Conservation (phyloP, 2,888 invertebrate species). For the Leucophora obtusa region DNA sequence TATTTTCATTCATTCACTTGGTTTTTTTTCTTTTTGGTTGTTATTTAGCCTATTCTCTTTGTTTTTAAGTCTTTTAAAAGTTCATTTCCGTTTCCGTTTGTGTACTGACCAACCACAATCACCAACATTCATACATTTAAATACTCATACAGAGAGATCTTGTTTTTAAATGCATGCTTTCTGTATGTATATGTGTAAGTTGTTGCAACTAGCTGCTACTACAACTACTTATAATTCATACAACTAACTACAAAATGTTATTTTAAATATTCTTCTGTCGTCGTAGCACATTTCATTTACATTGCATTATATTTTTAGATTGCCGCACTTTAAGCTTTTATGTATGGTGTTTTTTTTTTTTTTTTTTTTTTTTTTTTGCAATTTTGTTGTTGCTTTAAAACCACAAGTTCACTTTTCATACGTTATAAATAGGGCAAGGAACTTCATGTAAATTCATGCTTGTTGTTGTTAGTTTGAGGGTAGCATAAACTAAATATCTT, state of each 20-base stretch:
- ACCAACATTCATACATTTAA: slow-evolving; percentile 35
- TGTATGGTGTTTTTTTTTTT: neutral
- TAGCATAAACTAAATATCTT: too few relatives aligned
- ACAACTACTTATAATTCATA: neutral
- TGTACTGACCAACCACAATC: slow-evolving; percentile 57
- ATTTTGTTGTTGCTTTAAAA: slow-evolving; percentile 13
- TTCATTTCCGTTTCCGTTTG: slow-evolving; percentile 63
- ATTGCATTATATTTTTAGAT: slow-evolving; percentile 37
- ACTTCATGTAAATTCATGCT: neutral
- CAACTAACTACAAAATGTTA: slow-evolving; percentile 21
- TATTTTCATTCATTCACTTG: neutral
- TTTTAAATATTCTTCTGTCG: slow-evolving; percentile 39
- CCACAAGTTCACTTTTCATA: slow-evolving; percentile 23
- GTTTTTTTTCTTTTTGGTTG: slow-evolving; percentile 15
- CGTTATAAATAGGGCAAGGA: neutral
- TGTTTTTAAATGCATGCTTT: neutral
- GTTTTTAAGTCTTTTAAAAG: slow-evolving; percentile 55
- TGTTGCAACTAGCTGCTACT: neutral
- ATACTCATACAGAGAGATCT: neutral
- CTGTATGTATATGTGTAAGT: neutral
- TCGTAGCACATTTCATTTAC: slow-evolving; percentile 12
- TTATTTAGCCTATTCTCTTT: slow-evolving; percentile 45
- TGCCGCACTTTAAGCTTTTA: slow-evolving; percentile 35
- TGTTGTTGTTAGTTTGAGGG: too few relatives aligned
- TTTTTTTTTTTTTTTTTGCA: neutral